phyloP scores from a whole-genome alignment of 1,140 invertebrate species.

The Brachionus rotundiformis region DNA sequence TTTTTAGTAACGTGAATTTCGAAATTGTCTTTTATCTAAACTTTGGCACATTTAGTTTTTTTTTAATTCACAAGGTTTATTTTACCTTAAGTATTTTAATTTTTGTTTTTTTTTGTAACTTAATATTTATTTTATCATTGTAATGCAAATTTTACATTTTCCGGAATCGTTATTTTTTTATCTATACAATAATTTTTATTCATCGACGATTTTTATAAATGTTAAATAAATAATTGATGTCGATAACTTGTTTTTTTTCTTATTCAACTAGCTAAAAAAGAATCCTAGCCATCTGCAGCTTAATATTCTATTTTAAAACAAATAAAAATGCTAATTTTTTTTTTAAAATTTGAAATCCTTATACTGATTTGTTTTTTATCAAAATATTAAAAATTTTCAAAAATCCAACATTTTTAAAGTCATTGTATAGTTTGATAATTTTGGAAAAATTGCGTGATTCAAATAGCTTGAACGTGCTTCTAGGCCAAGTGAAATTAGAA shows the following conservation, averaged over 20 bases:
- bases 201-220: not conserved
- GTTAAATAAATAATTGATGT: not conserved
- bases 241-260: not conserved
- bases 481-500: not conserved
- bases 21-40: not conserved
- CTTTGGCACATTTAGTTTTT: not conserved
- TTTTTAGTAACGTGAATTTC: not conserved
- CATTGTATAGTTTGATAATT: not conserved
- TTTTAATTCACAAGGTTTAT: not conserved
- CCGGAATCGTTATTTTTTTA: not conserved
- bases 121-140: not conserved
- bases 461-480: not conserved
- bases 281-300: not conserved
- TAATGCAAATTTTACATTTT: not conserved
- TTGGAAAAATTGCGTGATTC: not conserved
- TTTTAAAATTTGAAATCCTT: not conserved
- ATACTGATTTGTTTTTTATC: not conserved
- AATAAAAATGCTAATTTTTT: constrained; percentile 9
- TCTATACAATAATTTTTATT: not conserved
- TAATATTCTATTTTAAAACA: not conserved
- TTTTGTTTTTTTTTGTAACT: not conserved
- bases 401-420: not conserved
- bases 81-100: not conserved
- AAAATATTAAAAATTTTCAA: not conserved
- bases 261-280: not conserved